Base-by-base conservation (phyloP, 1,140 invertebrate genomes). In the Calliopsis andreniformis region DNA sequence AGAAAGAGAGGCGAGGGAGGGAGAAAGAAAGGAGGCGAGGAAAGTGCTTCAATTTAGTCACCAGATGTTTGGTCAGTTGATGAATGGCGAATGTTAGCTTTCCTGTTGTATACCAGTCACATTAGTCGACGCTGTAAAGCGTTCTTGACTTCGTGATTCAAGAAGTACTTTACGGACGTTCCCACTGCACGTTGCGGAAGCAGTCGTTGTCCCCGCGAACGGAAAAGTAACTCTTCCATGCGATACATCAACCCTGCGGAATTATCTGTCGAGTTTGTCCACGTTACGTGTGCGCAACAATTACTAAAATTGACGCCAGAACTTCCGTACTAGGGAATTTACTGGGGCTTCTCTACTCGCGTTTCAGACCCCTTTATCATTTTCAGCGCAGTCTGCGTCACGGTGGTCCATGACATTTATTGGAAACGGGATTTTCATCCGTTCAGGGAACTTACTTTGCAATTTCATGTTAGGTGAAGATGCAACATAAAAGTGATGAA, bases 61-160 rank as follows among this genome's bases (percentile, higher is more conserved):
- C 20, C 32, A 49, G 43, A 42, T 56, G 49, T 75, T 75, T 75
- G 71, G 39, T 56, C 49, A 75, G 25, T 51, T 39, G 62, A 56
- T 35, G 62, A 66, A 67, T 39, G 16, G 51, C 20, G 25, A 25
- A 63, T 63, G 69, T 72, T 63, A 72, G 53, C 69, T 51, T 53
- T 49, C 32, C 10, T 16, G 45, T 66, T 47, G 39, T 47, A 39
- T 25, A 35, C 53, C 35, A 35, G 32, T n/a, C 6, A 23, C 4
- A 39, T 70, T 70, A 45, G 18, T 25, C 51, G 18, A 55, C 25
- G 25, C 1, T 5, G 51, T 30, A 18, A 59, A 39, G 28, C 25
- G 58, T n/a, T 49, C 8, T 39, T 18, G 32, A 16, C 35, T 68
- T 28, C 35, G 10, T 20, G 1, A 51, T 5, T 3, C 25, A 12